Percentiles rank a stretch among this genome's conserved stretches.
These are phyloP conservation scores for Caracal caracal DNA, from an alignment of 2,113 vertebrate species.

Conservation along the genomic window DNA sequence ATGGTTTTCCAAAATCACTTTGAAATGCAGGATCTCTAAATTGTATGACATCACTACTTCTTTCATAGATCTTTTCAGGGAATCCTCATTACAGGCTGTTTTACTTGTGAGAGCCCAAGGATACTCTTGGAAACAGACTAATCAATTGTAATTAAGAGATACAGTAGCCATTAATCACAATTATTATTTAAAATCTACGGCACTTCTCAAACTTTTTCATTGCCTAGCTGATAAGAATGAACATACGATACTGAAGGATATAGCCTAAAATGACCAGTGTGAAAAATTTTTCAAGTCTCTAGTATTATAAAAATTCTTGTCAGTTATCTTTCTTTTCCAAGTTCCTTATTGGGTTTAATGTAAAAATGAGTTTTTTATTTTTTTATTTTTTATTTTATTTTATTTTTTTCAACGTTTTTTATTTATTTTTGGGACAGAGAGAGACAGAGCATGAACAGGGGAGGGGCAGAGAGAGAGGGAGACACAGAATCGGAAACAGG, in stretches of 20 bases:
- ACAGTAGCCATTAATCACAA: background rate
- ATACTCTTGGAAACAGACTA: background rate
- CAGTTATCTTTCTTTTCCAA: constrained; percentile 13
- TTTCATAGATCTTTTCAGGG: background rate
- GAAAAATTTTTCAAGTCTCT: background rate
- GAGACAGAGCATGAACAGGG: too few relatives aligned
- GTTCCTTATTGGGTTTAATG: background rate
- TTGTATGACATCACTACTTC: background rate
- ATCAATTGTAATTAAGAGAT: background rate
- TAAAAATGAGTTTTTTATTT: background rate
- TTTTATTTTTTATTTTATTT: too few relatives aligned
- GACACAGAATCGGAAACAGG: too few relatives aligned
- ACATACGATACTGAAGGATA: background rate
- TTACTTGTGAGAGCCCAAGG: background rate
- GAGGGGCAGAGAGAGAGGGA: too few relatives aligned
- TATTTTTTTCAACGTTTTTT: too few relatives aligned
- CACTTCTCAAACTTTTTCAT: background rate
- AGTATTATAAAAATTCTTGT: background rate
- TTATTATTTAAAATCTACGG: background rate
- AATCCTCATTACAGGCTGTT: background rate
- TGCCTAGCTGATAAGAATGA: background rate
- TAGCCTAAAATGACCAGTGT: background rate
- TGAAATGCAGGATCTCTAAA: background rate
- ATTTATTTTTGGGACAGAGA: too few relatives aligned
- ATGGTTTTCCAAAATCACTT: constrained; percentile 11